Evolutionary conservation across 2,113 vertebrate species (phyloP).

Genomic region (Syngnathus scovelli): DNA sequence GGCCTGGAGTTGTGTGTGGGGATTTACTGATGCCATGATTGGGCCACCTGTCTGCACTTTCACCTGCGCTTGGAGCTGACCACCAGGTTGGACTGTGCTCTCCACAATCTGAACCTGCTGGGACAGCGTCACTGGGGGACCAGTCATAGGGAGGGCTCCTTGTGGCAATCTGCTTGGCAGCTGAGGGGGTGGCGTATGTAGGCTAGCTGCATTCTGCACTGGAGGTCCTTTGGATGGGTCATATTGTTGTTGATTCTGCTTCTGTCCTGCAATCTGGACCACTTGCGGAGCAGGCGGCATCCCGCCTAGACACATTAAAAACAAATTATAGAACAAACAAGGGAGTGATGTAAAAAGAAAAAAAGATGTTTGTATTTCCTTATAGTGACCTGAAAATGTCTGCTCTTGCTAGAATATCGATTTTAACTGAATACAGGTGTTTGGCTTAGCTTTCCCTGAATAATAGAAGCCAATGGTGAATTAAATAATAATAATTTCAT

Average conservation of each 20-base stretch:
- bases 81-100: conserved; percentile 50
- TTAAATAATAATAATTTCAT: conserved; percentile 13
- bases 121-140: conserved; percentile 74
- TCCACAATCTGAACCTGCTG: conserved; percentile 78
- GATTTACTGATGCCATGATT: conserved; percentile 65
- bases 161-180: conserved; percentile 76
- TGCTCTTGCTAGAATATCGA: conserved; percentile 11
- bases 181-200: conserved; percentile 78
- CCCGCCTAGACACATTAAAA: conserved; percentile 71
- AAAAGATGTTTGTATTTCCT: neutral
- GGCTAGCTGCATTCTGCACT: conserved; percentile 79
- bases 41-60: conserved; percentile 71
- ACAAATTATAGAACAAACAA: conserved; percentile 46
- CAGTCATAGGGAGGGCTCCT: conserved; percentile 66
- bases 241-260: conserved; percentile 80
- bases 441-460: conserved; percentile 26
- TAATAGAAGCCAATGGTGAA: conserved; percentile 14
- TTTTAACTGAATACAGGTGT: conserved; percentile 16
- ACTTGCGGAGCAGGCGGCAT: conserved; percentile 77
- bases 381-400: neutral
- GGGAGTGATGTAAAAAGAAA: conserved; percentile 40
- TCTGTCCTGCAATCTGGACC: conserved; percentile 76
- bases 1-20: conserved; percentile 74
- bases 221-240: conserved; percentile 89
- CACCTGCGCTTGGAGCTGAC: conserved; percentile 73